Conservation (phyloP, 2,113 vertebrate genomes). For the Scartelaos histophorus region DNA sequence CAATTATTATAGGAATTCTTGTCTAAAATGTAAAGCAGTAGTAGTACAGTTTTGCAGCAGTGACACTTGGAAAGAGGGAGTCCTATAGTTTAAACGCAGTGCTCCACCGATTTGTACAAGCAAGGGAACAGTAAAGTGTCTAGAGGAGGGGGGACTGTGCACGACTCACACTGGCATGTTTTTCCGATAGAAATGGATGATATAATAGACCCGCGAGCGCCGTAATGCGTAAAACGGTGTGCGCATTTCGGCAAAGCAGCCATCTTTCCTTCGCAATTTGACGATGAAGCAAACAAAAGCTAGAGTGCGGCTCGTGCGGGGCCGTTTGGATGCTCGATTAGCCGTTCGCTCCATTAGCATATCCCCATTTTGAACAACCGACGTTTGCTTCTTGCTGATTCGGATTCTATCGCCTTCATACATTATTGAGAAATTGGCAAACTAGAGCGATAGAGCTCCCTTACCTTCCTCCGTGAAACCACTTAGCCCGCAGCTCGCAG, state of each 20-base stretch:
- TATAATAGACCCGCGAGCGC: conserved; percentile 37
- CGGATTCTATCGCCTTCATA: background rate
- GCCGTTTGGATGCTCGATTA: background rate
- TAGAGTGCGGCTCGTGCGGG: background rate
- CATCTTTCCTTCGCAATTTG: background rate
- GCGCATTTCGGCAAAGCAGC: background rate
- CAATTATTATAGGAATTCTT: conserved; percentile 86
- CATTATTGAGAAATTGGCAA: background rate
- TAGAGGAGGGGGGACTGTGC: conserved; percentile 84
- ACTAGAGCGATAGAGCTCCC: background rate
- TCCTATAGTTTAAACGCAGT: conserved; percentile 80
- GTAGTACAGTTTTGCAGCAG: conserved; percentile 82
- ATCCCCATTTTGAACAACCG: background rate
- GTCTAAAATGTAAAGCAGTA: conserved; percentile 84
- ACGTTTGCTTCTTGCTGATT: background rate
- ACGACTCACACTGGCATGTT: conserved; percentile 86
- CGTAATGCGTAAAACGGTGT: background rate
- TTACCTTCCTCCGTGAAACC: background rate
- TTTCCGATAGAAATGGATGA: conserved; percentile 74
- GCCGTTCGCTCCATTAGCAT: background rate
- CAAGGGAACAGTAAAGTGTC: conserved; percentile 62
- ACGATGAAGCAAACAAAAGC: background rate
- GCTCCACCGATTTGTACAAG: conserved; percentile 87
- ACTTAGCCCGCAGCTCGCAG: no score
- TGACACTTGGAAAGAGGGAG: conserved; percentile 74